Evolutionary conservation across 2,888 invertebrate species (phyloP).

Genomic region (Notodonta ziczac): DNA sequence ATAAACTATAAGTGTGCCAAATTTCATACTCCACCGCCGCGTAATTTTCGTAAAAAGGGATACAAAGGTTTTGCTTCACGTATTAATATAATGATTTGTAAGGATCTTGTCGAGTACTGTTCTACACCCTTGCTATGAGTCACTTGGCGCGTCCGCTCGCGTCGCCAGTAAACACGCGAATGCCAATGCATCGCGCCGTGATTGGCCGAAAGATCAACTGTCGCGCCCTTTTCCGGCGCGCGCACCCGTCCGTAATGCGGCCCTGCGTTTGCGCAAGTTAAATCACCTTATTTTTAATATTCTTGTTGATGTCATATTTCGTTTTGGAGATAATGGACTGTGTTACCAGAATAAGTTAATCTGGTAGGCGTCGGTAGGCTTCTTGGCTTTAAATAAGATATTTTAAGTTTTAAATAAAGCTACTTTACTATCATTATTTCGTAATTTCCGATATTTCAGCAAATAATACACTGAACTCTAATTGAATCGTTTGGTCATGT

Average conservation of each 20-base stretch:
- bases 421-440: too few relatives aligned
- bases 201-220: conserved; percentile 65
- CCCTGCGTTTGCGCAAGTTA: conserved; percentile 18
- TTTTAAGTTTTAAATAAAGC: background rate
- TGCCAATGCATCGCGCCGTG: conserved; percentile 41
- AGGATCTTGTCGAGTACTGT: background rate
- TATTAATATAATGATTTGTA: too few relatives aligned
- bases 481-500: too few relatives aligned
- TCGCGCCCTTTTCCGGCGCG: conserved; percentile 76
- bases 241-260: conserved; percentile 23
- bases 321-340: background rate
- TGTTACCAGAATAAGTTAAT: conserved; percentile 1
- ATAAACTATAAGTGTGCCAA: too few relatives aligned
- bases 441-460: too few relatives aligned
- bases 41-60: too few relatives aligned
- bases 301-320: conserved; percentile 1
- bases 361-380: background rate
- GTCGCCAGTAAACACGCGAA: conserved; percentile 53
- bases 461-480: too few relatives aligned
- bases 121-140: conserved; percentile 42
- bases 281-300: conserved; percentile 6
- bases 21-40: too few relatives aligned
- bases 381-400: background rate
- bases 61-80: too few relatives aligned
- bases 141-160: conserved; percentile 54